Evolutionary conservation across 2,888 invertebrate species (phyloP), one percentile per base, ranked within the genome.

Genomic region (Nomada ferruginata): DNA sequence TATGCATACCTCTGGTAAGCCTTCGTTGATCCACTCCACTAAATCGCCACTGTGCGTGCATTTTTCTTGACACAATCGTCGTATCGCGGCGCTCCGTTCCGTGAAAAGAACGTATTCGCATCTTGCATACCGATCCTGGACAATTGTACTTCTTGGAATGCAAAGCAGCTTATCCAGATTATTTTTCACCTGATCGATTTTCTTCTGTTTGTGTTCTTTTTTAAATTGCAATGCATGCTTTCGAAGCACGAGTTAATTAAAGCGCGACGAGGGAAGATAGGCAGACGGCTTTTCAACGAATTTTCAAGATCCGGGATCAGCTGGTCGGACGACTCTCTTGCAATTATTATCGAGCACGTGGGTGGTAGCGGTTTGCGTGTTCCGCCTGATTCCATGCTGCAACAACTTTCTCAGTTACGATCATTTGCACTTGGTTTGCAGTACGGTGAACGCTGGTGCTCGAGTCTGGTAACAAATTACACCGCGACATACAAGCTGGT

Each of bases 301-400:
- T 82, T 80, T 63, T 66, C 77, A 53, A 85, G 85, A 87, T 87
- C 87, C 87, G 87, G 87, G 82, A 87, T 84, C 75, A 78, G 78
- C 79, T 86, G 77, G 61, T 50, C 52, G 71, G 71, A 65, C 57
- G 73, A 52, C 69, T 75, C 68, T 74, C 66, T 73, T 71, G 66
- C 65, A 79, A 66, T 77, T 82, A 84, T 84, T 83, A 83, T 74
- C 36, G 60, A 75, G 60, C 79, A 73, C 70, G 87, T 82, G 71
- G 82, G 87, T 77, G 87, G 60, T 75, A 71, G n/a, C 68, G 59
- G 60, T 73, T 74, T 66, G 74, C 85, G 68, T 80, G 77, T 74
- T 65, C 7, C 29, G 52, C 57, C 72, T 68, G 68, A 76, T 81
- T 76, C 86, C 68, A 60, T 47, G 20, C 68, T 20, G 65, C 71